Conservation (phyloP, 2,888 invertebrate genomes). For the Bedellia somnulentella region DNA sequence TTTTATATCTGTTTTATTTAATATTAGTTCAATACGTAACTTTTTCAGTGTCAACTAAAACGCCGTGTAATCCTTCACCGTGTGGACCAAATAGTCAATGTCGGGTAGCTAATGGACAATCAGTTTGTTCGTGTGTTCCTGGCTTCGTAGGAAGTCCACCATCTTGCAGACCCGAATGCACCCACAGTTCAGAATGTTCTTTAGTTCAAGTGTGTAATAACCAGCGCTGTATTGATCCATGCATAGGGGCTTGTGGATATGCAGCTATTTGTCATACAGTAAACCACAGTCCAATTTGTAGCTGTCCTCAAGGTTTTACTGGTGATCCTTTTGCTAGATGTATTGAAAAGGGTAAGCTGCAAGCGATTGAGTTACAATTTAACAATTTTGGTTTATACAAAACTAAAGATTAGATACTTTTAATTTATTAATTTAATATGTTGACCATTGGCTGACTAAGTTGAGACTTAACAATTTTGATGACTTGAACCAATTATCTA, state of each 20-base stretch:
- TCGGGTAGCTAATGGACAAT: slow-evolving; percentile 66
- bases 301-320: slow-evolving; percentile 70
- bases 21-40: no score
- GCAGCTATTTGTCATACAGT: slow-evolving; percentile 73
- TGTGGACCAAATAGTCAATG: slow-evolving; percentile 80
- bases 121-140: slow-evolving; percentile 73
- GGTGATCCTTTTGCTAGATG: slow-evolving; percentile 80
- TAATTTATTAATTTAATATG: no score
- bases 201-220: slow-evolving; percentile 72
- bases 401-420: no score
- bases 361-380: not conserved
- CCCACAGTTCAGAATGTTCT: slow-evolving; percentile 72
- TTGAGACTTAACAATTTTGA: not conserved
- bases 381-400: not conserved
- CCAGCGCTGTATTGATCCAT: slow-evolving; percentile 76
- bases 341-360: slow-evolving; percentile 43
- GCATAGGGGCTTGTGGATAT: slow-evolving; percentile 76
- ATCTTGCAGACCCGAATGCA: slow-evolving; percentile 77
- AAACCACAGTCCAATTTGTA: slow-evolving; percentile 77
- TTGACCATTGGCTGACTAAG: no score
- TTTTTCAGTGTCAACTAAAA: no score
- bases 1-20: no score
- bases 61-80: slow-evolving; percentile 76
- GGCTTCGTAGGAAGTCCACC: slow-evolving; percentile 75
- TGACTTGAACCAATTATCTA: not conserved